Conservation (phyloP, 2,797 vertebrate species). For the Malurus leucopterus region DNA sequence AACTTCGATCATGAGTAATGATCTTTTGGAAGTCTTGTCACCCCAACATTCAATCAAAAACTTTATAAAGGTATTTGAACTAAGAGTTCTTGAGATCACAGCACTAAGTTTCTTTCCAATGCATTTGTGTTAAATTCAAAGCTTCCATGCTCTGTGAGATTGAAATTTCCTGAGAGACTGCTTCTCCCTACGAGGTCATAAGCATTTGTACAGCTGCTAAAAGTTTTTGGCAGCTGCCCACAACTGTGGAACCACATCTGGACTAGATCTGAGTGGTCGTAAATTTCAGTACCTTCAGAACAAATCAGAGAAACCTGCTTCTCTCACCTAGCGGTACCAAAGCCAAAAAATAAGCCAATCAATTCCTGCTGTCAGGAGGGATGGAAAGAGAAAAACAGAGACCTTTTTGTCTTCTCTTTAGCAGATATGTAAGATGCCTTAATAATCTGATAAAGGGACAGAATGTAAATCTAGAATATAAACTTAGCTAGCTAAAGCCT, state of each 20-base stretch:
- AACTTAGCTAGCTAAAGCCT: neutral
- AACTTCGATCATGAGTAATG: neutral
- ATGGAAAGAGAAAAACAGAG: conserved; percentile 17
- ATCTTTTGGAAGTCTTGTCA: neutral
- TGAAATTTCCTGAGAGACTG: conserved; percentile 28
- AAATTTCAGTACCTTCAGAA: conserved; percentile 35
- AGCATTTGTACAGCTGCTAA: conserved; percentile 37
- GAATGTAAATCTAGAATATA: neutral
- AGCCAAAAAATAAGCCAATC: neutral
- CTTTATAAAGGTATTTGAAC: neutral
- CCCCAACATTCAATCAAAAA: neutral
- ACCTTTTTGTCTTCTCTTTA: neutral
- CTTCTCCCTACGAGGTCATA: neutral
- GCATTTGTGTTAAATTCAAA: conserved; percentile 6
- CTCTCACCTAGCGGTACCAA: neutral
- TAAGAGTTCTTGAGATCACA: neutral
- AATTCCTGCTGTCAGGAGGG: neutral
- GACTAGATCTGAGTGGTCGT: conserved; percentile 14
- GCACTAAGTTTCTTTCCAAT: neutral
- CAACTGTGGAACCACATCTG: conserved; percentile 29
- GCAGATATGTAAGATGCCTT: neutral
- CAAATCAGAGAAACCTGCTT: neutral
- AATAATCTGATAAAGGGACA: neutral
- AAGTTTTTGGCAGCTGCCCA: conserved; percentile 11
- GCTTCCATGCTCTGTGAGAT: neutral